Percentiles rank a stretch among this genome's conserved stretches.
phyloP scores from a whole-genome alignment of 2,797 vertebrate species.

The Tolypeutes matacus region DNA sequence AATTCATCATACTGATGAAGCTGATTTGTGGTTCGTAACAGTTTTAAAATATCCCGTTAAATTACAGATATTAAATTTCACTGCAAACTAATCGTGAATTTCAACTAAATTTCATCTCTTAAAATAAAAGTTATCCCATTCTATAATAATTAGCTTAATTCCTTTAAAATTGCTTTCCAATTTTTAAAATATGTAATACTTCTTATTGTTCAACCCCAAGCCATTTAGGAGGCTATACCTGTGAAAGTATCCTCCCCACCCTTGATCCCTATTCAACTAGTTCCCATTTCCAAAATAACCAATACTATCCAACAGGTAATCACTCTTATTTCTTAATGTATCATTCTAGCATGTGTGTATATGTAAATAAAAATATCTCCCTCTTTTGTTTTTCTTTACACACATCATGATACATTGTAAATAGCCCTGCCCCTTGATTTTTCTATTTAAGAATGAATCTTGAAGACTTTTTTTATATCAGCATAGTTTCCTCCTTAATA shows the following conservation, averaged over 20 bases:
- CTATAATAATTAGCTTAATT: neutral
- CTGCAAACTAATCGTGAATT: neutral
- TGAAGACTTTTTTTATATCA: slow-evolving; percentile 1
- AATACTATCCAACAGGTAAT: neutral
- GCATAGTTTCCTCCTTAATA: neutral
- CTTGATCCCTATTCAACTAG: neutral
- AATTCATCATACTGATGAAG: neutral
- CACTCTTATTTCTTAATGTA: slow-evolving; percentile 20
- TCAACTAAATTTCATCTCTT: neutral
- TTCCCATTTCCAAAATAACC: neutral
- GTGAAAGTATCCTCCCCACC: neutral
- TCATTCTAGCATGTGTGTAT: neutral
- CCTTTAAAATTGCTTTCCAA: neutral
- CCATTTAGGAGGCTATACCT: neutral
- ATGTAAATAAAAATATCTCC: neutral
- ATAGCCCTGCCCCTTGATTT: neutral
- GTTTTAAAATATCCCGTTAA: neutral
- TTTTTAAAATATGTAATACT: slow-evolving; percentile 13
- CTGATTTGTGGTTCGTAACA: neutral
- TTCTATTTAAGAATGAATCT: neutral
- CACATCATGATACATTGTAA: neutral
- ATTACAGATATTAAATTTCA: neutral
- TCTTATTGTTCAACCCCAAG: neutral
- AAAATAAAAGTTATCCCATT: neutral
- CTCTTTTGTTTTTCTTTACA: neutral